phyloP scores from a whole-genome alignment of 1,140 invertebrate genomes.

The Rhyzopertha dominica region DNA sequence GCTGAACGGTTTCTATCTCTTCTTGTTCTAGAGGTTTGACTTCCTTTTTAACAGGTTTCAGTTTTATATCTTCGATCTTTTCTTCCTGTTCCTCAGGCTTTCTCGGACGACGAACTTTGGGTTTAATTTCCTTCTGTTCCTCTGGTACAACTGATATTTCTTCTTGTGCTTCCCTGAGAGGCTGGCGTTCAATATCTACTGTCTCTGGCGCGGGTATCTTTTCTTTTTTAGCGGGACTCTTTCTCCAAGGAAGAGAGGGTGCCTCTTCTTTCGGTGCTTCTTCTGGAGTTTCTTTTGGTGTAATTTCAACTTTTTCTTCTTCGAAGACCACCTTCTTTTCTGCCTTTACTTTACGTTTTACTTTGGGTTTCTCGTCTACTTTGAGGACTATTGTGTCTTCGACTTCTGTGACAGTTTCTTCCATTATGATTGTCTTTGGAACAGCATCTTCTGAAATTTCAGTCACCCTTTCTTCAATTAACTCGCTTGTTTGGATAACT shows the following conservation, averaged over 20 bases:
- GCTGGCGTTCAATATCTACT: too few species aligned
- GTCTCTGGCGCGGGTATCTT: too few species aligned
- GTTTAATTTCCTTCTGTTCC: conserved; percentile 18
- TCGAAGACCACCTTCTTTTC: too few species aligned
- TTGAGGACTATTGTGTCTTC: conserved; percentile 43
- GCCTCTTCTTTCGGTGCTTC: conserved; percentile 20
- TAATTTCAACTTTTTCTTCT: too few species aligned
- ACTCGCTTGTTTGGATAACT: conserved; percentile 1
- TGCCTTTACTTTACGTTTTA: conserved; percentile 28
- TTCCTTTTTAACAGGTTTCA: conserved; percentile 46
- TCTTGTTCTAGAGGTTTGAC: conserved; percentile 30
- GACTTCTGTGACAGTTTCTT: conserved; percentile 41
- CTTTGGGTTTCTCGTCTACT: conserved; percentile 31
- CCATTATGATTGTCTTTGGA: too few species aligned
- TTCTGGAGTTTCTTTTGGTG: conserved; percentile 18
- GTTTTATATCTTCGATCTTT: conserved; percentile 43
- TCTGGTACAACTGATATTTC: too few species aligned
- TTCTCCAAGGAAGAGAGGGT: too few species aligned
- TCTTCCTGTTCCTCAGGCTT: conserved; percentile 14
- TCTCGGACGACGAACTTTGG: too few species aligned
- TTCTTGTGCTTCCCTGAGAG: too few species aligned
- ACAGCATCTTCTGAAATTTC: too few species aligned
- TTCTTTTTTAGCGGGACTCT: too few species aligned
- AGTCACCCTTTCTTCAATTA: too few species aligned
- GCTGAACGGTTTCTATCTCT: conserved; percentile 37